Percentiles rank a stretch among this genome's conserved stretches.
phyloP scores from a whole-genome alignment of 2,113 vertebrate species.

The Syngnathus floridae region DNA sequence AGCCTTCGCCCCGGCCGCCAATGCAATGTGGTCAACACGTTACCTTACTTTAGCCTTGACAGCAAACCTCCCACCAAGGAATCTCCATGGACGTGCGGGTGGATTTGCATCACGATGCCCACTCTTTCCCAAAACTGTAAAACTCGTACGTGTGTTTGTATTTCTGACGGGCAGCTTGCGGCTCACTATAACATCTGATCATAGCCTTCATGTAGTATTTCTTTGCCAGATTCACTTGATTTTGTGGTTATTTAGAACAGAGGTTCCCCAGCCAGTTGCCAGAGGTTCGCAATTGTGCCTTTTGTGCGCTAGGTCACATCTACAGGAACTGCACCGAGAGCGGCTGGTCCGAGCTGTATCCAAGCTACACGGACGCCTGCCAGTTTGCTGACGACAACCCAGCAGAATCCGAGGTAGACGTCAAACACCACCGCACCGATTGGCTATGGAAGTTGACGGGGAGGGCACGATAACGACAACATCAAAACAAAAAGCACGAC shows the following conservation, averaged over 20 bases:
- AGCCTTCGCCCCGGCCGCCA: constrained; percentile 24
- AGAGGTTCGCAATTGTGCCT: not conserved
- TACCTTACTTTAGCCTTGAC: constrained; percentile 16
- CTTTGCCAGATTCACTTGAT: not conserved
- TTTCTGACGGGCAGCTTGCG: no score
- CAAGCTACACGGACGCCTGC: constrained; percentile 53
- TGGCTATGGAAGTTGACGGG: no score
- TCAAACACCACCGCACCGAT: no score
- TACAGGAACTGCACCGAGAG: constrained; percentile 55
- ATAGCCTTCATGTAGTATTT: no score
- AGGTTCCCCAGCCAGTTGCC: no score
- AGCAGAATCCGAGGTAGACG: constrained; percentile 42
- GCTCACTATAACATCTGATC: no score
- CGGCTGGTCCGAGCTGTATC: constrained; percentile 55
- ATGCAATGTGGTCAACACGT: not conserved
- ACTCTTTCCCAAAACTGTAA: no score
- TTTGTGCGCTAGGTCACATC: constrained; percentile 46
- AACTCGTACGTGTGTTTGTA: no score
- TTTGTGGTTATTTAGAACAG: no score
- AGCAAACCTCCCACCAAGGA: constrained; percentile 55
- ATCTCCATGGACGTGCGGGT: constrained; percentile 10
- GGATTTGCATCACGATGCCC: not conserved
- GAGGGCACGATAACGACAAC: no score
- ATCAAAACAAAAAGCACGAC: no score
- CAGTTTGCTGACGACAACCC: constrained; percentile 29